phyloP scores from a whole-genome alignment of 1,140 invertebrate species.

The Drosophila asahinai region DNA sequence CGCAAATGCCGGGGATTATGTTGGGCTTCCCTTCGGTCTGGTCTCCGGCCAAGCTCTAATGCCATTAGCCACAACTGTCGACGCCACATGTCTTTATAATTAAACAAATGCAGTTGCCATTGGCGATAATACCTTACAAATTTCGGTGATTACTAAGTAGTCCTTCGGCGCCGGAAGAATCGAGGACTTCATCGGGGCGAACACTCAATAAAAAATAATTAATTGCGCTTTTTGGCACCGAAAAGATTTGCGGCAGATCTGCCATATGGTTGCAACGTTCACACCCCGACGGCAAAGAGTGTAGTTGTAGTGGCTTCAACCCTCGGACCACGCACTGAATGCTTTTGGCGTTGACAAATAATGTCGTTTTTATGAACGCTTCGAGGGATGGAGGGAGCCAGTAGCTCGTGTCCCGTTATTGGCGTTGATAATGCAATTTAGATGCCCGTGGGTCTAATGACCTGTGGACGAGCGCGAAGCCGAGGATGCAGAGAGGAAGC shows the following conservation, averaged over 20 bases:
- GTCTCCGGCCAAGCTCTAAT: slow-evolving; percentile 47
- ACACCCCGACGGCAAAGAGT: slow-evolving; percentile 47
- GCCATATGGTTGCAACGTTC: slow-evolving; percentile 68
- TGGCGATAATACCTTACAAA: slow-evolving; percentile 75
- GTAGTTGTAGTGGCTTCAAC: slow-evolving; percentile 27
- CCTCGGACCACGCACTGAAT: slow-evolving; percentile 15
- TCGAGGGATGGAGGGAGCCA: background rate
- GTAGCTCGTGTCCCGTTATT: slow-evolving; percentile 65
- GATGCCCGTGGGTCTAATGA: slow-evolving; percentile 74
- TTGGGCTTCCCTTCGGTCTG: slow-evolving; percentile 53
- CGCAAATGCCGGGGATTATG: slow-evolving; percentile 72
- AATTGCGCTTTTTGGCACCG: slow-evolving; percentile 75
- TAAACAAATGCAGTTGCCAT: slow-evolving; percentile 66
- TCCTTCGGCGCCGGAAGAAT: background rate
- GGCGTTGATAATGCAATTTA: slow-evolving; percentile 81
- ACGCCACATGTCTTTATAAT: slow-evolving; percentile 81
- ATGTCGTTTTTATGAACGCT: slow-evolving; percentile 73
- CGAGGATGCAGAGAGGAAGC: slow-evolving; percentile 14
- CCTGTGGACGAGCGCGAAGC: slow-evolving; percentile 54
- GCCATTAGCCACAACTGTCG: slow-evolving; percentile 81
- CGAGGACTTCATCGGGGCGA: slow-evolving; percentile 27
- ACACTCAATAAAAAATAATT: slow-evolving; percentile 80
- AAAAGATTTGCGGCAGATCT: slow-evolving; percentile 28
- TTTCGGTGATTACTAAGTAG: slow-evolving; percentile 63
- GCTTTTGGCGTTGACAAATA: slow-evolving; percentile 83